These are phyloP conservation scores for Bombylius discolor DNA, from an alignment of 2,888 invertebrate species.

Conservation along the genomic window DNA sequence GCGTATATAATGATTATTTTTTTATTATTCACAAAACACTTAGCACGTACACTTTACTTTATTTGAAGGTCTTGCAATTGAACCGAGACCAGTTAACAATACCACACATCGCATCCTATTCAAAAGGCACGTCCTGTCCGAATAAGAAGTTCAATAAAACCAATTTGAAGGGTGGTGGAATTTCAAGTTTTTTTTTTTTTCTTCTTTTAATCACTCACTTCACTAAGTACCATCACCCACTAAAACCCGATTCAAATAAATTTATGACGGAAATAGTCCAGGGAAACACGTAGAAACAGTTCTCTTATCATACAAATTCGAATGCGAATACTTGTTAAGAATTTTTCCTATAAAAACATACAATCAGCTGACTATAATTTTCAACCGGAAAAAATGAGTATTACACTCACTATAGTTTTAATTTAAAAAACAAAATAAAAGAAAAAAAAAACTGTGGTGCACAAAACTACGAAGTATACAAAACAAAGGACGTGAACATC, in stretches of 20 bases:
- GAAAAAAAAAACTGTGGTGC: neutral
- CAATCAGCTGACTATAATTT: slow-evolving; percentile 7
- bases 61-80: neutral
- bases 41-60: slow-evolving; percentile 4
- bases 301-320: slow-evolving; percentile 4
- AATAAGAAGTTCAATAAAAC: neutral
- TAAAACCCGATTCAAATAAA: neutral
- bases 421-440: too few relatives aligned
- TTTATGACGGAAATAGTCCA: slow-evolving; percentile 6
- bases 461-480: slow-evolving; percentile 1
- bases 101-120: neutral
- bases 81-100: neutral
- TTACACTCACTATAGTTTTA: neutral
- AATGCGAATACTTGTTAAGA: slow-evolving; percentile 1
- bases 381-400: neutral
- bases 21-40: slow-evolving; percentile 1
- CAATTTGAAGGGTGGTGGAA: neutral
- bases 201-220: neutral
- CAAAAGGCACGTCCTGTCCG: neutral
- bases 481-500: slow-evolving; percentile 25
- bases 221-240: neutral
- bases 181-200: neutral
- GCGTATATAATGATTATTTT: neutral
- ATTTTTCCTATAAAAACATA: neutral
- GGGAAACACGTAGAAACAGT: slow-evolving; percentile 6